A percentile compares a stretch with the other conserved stretches of the same genome.
Evolutionary conservation across 1,140 invertebrate species (phyloP).

Genomic region (Dolichoris vasculosae): DNA sequence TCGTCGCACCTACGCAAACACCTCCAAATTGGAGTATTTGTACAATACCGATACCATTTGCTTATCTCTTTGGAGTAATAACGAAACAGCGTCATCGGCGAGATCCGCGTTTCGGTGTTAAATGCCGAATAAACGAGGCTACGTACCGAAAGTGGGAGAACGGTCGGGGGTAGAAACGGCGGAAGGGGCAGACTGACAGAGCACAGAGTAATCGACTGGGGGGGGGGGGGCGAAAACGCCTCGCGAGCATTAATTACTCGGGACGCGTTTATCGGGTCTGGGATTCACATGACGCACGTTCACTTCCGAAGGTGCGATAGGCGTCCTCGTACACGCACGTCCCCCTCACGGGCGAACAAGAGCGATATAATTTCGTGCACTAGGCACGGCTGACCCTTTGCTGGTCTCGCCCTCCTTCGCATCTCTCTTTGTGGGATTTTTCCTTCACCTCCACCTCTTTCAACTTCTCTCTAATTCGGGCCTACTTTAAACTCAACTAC

Average conservation of each 20-base stretch:
- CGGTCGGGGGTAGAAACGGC: no score
- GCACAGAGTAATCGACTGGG: constrained; percentile 1
- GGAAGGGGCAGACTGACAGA: neutral
- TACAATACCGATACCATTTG: neutral
- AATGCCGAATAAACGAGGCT: constrained; percentile 24
- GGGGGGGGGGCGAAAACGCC: neutral
- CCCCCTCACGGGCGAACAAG: neutral
- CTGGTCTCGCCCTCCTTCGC: neutral
- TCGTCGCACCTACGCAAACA: neutral
- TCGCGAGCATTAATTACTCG: constrained; percentile 47
- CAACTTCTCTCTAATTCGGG: no score
- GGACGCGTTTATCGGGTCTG: constrained; percentile 33
- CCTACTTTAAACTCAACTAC: neutral
- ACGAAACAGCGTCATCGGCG: neutral
- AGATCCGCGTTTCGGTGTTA: neutral
- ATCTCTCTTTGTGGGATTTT: neutral
- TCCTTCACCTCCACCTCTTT: neutral
- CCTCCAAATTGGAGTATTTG: neutral
- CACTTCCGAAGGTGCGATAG: constrained; percentile 39
- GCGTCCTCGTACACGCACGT: no score
- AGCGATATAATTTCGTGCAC: constrained; percentile 34
- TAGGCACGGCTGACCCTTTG: constrained; percentile 28
- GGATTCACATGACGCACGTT: constrained; percentile 48
- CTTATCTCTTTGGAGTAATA: neutral
- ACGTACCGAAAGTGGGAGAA: neutral